Evolutionary conservation across 1,140 invertebrate species (phyloP).

Genomic region (Scaptomyza graminum): DNA sequence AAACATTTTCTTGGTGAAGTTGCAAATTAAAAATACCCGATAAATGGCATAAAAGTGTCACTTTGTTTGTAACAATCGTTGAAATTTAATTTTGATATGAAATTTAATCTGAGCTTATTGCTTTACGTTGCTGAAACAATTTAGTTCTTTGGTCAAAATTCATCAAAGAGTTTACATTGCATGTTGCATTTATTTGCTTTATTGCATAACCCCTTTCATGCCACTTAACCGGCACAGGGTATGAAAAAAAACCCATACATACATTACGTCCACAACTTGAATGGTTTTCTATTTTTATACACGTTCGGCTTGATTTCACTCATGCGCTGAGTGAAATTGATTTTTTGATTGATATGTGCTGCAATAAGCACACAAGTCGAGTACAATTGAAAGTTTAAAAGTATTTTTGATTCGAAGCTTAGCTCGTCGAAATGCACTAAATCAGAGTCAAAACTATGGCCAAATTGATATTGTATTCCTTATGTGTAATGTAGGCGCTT

Average conservation of each 20-base stretch:
- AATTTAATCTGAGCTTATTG: no score
- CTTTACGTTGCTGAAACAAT: no score
- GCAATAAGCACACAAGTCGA: background rate
- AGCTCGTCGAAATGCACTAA: background rate
- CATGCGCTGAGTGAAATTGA: constrained; percentile 12
- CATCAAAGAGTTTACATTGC: no score
- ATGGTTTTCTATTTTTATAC: constrained; percentile 15
- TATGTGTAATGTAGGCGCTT: background rate
- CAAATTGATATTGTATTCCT: constrained; percentile 5
- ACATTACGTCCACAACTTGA: constrained; percentile 9
- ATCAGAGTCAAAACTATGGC: background rate
- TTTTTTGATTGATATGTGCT: background rate
- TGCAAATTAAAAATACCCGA: no score
- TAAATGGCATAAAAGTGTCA: no score
- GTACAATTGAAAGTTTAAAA: constrained; percentile 6
- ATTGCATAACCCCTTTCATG: background rate
- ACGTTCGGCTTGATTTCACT: constrained; percentile 10
- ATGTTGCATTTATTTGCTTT: background rate
- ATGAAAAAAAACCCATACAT: constrained; percentile 6
- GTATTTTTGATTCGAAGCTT: constrained; percentile 17
- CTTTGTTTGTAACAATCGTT: no score
- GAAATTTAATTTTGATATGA: no score
- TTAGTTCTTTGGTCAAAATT: no score
- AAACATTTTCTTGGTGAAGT: no score
- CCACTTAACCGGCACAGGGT: background rate